Percentiles rank a stretch among this genome's conserved stretches.
Evolutionary conservation across 2,888 invertebrate species (phyloP).

Genomic region (Mythimna pallens): DNA sequence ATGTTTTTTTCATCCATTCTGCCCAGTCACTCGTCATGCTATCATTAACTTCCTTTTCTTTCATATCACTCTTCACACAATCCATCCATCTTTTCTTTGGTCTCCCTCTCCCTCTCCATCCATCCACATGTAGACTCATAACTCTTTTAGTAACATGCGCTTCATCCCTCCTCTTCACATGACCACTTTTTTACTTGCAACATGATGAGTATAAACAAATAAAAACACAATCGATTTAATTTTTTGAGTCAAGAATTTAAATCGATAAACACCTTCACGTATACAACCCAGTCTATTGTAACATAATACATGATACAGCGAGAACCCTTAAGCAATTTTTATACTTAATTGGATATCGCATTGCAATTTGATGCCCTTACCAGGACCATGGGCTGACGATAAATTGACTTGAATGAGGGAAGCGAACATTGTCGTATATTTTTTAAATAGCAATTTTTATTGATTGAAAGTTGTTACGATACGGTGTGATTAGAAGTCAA

Average conservation of each 20-base stretch:
- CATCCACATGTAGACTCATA: too few relatives aligned
- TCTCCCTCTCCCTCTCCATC: too few relatives aligned
- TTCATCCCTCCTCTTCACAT: too few relatives aligned
- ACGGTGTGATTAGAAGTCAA: conserved; percentile 43
- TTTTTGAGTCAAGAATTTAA: conserved; percentile 3
- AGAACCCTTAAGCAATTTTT: conserved; percentile 35
- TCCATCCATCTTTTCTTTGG: too few relatives aligned
- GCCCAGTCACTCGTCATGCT: too few relatives aligned
- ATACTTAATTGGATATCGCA: conserved; percentile 55
- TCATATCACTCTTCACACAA: too few relatives aligned
- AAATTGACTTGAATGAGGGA: conserved; percentile 38
- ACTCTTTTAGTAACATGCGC: too few relatives aligned
- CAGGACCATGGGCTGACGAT: conserved; percentile 44
- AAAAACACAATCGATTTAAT: neutral
- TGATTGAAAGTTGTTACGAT: conserved; percentile 24
- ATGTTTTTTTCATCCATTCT: too few relatives aligned
- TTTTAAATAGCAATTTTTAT: conserved; percentile 14
- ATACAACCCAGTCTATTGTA: conserved; percentile 15
- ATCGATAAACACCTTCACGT: neutral
- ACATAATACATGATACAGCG: conserved; percentile 6
- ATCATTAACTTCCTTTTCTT: too few relatives aligned
- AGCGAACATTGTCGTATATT: conserved; percentile 16
- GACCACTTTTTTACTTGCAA: too few relatives aligned
- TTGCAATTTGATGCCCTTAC: conserved; percentile 51
- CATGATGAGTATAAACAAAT: too few relatives aligned